A percentile compares a stretch with the other conserved stretches of the same genome.
Evolutionary conservation across 2,797 vertebrate species (phyloP).

Genomic region (Myiothlypis coronata): DNA sequence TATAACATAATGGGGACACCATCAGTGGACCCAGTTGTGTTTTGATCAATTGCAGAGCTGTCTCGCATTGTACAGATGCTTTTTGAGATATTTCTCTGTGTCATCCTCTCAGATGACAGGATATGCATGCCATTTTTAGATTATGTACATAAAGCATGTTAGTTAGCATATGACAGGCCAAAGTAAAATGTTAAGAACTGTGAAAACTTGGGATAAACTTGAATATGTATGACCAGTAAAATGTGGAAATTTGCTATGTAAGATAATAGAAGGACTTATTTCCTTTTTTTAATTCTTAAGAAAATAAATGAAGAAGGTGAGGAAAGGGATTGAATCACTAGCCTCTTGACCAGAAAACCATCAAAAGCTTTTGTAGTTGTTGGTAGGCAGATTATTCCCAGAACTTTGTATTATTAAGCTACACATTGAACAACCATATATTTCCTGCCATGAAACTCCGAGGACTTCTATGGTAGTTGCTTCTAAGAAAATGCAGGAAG

Average conservation of each 20-base stretch:
- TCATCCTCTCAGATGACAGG: background rate
- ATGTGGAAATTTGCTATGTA: background rate
- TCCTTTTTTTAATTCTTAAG: background rate
- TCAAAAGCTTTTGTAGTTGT: background rate
- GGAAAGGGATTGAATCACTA: background rate
- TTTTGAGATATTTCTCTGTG: background rate
- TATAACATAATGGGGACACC: background rate
- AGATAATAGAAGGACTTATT: background rate
- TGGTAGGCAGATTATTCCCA: background rate
- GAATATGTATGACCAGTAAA: background rate
- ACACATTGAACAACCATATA: background rate
- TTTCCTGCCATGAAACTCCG: background rate
- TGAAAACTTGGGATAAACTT: background rate
- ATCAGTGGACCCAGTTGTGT: background rate
- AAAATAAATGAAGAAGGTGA: background rate
- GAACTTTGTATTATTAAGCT: background rate
- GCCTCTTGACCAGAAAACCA: background rate
- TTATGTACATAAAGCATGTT: background rate
- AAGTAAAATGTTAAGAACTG: background rate
- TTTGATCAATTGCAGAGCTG: conserved; percentile 2
- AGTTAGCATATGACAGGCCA: background rate
- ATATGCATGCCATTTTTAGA: background rate
- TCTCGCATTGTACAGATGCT: background rate
- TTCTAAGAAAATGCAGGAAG: background rate
- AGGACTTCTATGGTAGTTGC: background rate